Percentiles rank a stretch among this genome's conserved stretches.
Evolutionary conservation across 2,113 vertebrate species (phyloP).

Genomic region (Dendropsophus ebraccatus): DNA sequence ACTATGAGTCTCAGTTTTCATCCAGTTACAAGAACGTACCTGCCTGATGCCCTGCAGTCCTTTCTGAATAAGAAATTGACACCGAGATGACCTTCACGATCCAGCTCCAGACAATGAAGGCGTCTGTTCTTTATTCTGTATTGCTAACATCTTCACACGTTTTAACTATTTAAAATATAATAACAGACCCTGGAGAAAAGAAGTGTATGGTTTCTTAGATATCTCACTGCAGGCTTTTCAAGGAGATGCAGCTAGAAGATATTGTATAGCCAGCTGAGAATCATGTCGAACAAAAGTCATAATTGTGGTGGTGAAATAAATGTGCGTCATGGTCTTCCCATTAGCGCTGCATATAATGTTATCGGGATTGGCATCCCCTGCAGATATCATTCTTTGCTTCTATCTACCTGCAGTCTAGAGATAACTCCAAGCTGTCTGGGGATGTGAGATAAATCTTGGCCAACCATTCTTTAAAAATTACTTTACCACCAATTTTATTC

Average conservation of each 20-base stretch:
- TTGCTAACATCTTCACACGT: conserved; percentile 16
- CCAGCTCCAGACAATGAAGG: conserved; percentile 19
- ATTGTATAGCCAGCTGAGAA: background rate
- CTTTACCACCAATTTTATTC: too few relatives aligned
- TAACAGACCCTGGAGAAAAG: background rate
- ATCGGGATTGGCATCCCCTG: background rate
- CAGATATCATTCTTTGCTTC: background rate
- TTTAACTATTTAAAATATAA: background rate
- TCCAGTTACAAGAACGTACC: background rate
- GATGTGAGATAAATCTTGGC: too few relatives aligned
- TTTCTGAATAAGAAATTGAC: conserved; percentile 25
- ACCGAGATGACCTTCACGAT: background rate
- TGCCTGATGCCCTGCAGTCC: background rate
- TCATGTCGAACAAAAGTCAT: background rate
- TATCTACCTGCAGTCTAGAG: too few relatives aligned
- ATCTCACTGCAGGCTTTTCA: background rate
- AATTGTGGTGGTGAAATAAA: background rate
- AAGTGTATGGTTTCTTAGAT: background rate
- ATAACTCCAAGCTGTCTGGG: too few relatives aligned
- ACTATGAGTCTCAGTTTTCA: background rate
- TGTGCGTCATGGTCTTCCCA: background rate
- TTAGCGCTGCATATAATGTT: background rate
- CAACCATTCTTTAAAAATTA: too few relatives aligned
- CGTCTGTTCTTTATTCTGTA: conserved; percentile 5
- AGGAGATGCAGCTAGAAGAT: background rate